Conservation (phyloP, 2,113 vertebrate species). For the Nerophis ophidion region DNA sequence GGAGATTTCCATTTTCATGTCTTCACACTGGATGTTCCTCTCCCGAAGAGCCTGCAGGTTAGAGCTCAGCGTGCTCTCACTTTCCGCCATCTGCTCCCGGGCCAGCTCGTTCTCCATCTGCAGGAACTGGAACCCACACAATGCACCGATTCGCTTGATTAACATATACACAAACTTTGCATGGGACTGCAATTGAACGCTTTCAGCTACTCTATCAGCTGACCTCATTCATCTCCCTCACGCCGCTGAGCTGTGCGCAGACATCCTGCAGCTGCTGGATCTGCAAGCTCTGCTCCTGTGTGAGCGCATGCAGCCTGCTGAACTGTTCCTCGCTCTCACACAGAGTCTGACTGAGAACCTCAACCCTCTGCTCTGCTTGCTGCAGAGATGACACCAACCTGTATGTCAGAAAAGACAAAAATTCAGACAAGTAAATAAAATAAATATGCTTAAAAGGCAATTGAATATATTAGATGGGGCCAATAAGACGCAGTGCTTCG, state of each 20-base stretch:
- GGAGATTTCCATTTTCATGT: slow-evolving; percentile 71
- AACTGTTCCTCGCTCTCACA: slow-evolving; percentile 48
- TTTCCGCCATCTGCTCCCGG: slow-evolving; percentile 78
- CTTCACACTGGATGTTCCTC: slow-evolving; percentile 75
- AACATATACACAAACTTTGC: background rate
- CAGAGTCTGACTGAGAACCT: slow-evolving; percentile 43
- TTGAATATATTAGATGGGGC: too few relatives aligned
- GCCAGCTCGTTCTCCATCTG: slow-evolving; percentile 80
- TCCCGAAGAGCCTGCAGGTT: slow-evolving; percentile 74
- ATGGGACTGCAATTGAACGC: background rate
- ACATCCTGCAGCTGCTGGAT: slow-evolving; percentile 65
- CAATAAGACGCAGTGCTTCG: too few relatives aligned
- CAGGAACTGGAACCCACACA: slow-evolving; percentile 75
- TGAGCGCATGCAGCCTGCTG: slow-evolving; percentile 45
- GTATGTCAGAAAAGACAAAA: background rate
- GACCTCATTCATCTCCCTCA: slow-evolving; percentile 80
- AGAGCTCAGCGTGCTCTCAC: slow-evolving; percentile 69
- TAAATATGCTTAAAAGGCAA: too few relatives aligned
- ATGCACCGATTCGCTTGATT: background rate
- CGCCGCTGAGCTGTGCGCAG: slow-evolving; percentile 59
- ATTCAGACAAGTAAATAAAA: too few relatives aligned
- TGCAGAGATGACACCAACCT: slow-evolving; percentile 56
- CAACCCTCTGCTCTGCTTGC: slow-evolving; percentile 42
- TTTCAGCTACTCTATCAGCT: background rate
- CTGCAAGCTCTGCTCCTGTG: slow-evolving; percentile 49